Conservation (phyloP, 2,888 invertebrate species). For the Trimorus sp. region DNA sequence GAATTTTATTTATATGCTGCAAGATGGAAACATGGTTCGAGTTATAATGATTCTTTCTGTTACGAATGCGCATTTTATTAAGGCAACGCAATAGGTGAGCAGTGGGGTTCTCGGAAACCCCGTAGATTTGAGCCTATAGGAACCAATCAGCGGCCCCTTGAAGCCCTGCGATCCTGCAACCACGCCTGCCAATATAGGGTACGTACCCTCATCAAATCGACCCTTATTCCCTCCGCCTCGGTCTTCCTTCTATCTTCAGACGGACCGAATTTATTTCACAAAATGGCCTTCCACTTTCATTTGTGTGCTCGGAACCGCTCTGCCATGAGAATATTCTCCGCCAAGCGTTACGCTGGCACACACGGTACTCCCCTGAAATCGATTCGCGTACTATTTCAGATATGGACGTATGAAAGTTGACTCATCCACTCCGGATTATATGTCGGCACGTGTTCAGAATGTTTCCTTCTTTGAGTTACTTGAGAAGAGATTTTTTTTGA, state of each 20-base stretch:
- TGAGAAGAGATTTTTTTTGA: constrained; percentile 14
- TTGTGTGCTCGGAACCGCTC: constrained; percentile 29
- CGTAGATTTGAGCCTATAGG: constrained; percentile 68
- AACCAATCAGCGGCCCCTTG: constrained; percentile 80
- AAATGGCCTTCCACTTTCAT: constrained; percentile 76
- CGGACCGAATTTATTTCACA: constrained; percentile 77
- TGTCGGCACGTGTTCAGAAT: constrained; percentile 54
- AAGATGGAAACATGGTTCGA: constrained; percentile 49
- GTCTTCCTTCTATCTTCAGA: constrained; percentile 66
- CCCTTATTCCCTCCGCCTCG: constrained; percentile 72
- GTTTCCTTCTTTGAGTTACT: neutral
- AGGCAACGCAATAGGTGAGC: constrained; percentile 70
- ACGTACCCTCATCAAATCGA: constrained; percentile 79
- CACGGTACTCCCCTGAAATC: constrained; percentile 65
- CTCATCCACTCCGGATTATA: constrained; percentile 54
- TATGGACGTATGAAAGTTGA: constrained; percentile 60
- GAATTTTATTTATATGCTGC: neutral
- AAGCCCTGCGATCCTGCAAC: constrained; percentile 77
- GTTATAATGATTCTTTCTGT: constrained; percentile 70
- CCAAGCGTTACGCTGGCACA: constrained; percentile 28
- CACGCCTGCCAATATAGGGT: constrained; percentile 82
- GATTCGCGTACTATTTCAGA: constrained; percentile 66
- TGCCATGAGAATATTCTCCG: constrained; percentile 48
- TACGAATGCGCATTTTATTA: constrained; percentile 80
- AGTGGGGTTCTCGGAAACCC: constrained; percentile 68